Evolutionary conservation across 2,797 vertebrate species (phyloP), one percentile per base, ranked within the genome.

Genomic region (Sebastes hopkinsi): DNA sequence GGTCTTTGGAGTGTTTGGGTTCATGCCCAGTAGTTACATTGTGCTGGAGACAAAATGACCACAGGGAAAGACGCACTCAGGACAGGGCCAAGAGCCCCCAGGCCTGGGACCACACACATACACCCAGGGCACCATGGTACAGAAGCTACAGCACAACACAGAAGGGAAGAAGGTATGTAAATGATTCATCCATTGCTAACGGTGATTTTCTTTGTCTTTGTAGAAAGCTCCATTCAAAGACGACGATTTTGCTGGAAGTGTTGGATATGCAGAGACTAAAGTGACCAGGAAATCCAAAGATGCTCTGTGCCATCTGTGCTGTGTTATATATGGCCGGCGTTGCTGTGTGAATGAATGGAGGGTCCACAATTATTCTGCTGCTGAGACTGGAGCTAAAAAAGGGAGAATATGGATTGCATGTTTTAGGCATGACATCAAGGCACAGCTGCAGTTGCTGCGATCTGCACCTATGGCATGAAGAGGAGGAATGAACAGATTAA

Each of bases 41-140:
- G 89, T 94, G 81, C 83, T 72, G 77, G 54, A 83, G 86, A 93
- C 88, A 92, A 92, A 91, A 88, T 91, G 90, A 90, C 92, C 87
- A 91, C 83, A 86, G 90, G 89, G 82, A 87, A 85, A 90, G 79
- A 89, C 82, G 79, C 82, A 84, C 70, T 75, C 75, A 73, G 81
- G 81, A 85, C 77, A 67, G 77, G 72, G 88, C 93, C 91, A 91
- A 90, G 76, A 82, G 64, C 76, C 85, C 80, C 75, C 68, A 77
- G 83, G 84, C 84, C 59, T 52, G 23, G 72, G 85, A 91, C 87
- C 90, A 91, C 92, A 89, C 85, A 85, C 82, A 18, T 46, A 46
- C 16, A 87, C 79, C 81, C 64, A 61, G 72, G 32, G 32, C 75
- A 61, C 65, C 65, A 78, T 72, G 76, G 65, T 79, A 73, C 62